Evolutionary conservation across 2,113 vertebrate species (phyloP).

Genomic region (Channa argus): DNA sequence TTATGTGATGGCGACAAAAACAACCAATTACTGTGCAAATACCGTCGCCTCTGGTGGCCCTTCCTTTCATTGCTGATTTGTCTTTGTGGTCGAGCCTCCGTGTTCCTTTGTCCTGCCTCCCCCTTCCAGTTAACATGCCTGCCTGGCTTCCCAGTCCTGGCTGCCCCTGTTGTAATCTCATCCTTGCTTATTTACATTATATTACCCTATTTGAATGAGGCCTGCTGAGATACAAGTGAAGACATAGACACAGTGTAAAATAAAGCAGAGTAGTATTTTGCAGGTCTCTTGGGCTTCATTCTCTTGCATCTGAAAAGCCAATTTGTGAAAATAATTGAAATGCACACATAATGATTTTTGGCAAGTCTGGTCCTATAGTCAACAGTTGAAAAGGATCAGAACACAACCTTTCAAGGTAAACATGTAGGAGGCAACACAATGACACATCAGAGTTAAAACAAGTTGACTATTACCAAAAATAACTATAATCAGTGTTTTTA

Average conservation of each 20-base stretch:
- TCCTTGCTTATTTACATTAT: slow-evolving; percentile 67
- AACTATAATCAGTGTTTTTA: too few relatives aligned
- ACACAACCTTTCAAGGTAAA: too few relatives aligned
- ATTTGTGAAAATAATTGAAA: too few relatives aligned
- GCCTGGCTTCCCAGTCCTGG: slow-evolving; percentile 33
- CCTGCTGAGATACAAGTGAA: slow-evolving; percentile 31
- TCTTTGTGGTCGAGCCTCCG: slow-evolving; percentile 42
- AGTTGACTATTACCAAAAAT: too few relatives aligned
- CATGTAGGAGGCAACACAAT: too few relatives aligned
- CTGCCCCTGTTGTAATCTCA: slow-evolving; percentile 3
- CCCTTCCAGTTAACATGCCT: slow-evolving; percentile 20
- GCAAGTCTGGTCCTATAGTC: too few relatives aligned
- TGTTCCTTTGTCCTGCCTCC: slow-evolving; percentile 46
- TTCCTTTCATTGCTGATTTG: slow-evolving; percentile 61
- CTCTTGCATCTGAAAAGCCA: not conserved
- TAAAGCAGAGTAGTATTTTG: not conserved
- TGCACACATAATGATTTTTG: too few relatives aligned
- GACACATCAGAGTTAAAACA: too few relatives aligned
- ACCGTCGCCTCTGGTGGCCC: slow-evolving; percentile 41
- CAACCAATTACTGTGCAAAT: slow-evolving; percentile 69
- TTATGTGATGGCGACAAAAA: slow-evolving; percentile 60
- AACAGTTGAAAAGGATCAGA: too few relatives aligned
- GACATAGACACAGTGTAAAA: not conserved
- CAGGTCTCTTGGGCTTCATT: not conserved
- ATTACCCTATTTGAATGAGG: slow-evolving; percentile 61